Evolutionary conservation across 1,140 invertebrate genomes (phyloP).

Genomic region (Monomorium pharaonis): DNA sequence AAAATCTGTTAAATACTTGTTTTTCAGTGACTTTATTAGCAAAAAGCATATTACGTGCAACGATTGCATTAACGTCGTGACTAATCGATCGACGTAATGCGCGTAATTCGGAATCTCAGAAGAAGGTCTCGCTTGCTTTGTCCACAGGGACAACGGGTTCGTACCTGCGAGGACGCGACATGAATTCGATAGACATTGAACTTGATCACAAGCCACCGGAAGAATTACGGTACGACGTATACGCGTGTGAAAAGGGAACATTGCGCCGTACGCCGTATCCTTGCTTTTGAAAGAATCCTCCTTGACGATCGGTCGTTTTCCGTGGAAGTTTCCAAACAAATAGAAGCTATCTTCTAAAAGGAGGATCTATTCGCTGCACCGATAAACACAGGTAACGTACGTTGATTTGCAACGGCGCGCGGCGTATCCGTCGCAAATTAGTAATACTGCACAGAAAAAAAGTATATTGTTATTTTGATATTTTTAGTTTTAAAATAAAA

Average conservation of each 20-base stretch:
- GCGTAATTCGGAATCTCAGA: background rate
- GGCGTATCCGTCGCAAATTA: no score
- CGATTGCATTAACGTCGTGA: background rate
- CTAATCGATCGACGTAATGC: background rate
- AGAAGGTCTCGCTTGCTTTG: slow-evolving; percentile 28
- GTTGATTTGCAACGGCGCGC: background rate
- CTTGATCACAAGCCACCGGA: slow-evolving; percentile 51
- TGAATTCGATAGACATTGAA: slow-evolving; percentile 71
- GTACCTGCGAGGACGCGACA: slow-evolving; percentile 70
- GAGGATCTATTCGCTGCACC: background rate
- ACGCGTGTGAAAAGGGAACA: slow-evolving; percentile 65
- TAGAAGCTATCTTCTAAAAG: background rate
- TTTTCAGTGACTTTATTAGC: no score
- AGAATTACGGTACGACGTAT: slow-evolving; percentile 70
- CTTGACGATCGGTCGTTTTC: background rate
- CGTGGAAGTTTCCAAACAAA: background rate
- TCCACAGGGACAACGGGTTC: slow-evolving; percentile 60
- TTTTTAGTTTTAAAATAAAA: no score
- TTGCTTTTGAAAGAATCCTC: slow-evolving; percentile 70
- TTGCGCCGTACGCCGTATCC: slow-evolving; percentile 55
- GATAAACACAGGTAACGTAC: slow-evolving; percentile 1
- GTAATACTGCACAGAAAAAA: no score
- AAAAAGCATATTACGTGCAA: no score
- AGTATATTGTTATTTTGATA: no score
- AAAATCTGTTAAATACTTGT: no score